Evolutionary conservation across 2,113 vertebrate species (phyloP).

Genomic region (Epinephelus moara): DNA sequence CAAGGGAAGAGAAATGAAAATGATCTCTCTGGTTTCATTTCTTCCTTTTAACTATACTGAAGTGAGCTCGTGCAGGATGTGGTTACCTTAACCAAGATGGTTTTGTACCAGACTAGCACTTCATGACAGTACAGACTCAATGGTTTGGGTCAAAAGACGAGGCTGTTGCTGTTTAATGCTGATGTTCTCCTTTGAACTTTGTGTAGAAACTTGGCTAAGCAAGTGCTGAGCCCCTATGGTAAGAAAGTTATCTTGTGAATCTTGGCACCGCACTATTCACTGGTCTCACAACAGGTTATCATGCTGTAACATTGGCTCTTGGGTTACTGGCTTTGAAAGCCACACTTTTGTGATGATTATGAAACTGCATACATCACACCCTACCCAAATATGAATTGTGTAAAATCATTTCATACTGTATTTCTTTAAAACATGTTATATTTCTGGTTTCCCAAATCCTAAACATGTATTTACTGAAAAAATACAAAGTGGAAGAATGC

Average conservation of each 20-base stretch:
- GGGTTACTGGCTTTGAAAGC: conserved; percentile 28
- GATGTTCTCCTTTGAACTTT: neutral
- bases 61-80: neutral
- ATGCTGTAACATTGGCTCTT: conserved; percentile 16
- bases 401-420: neutral
- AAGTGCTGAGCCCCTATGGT: neutral
- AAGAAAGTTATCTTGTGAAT: neutral
- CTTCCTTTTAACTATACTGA: neutral
- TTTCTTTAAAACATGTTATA: neutral
- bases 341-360: conserved; percentile 1
- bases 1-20: neutral
- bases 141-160: neutral
- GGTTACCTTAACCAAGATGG: neutral
- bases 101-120: neutral
- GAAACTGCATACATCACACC: neutral
- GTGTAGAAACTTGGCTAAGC: neutral
- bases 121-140: neutral
- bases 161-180: neutral
- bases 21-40: neutral
- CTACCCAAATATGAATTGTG: neutral
- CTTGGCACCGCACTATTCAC: conserved; percentile 4
- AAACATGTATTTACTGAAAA: neutral
- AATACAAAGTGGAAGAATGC: neutral
- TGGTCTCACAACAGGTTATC: conserved; percentile 38
- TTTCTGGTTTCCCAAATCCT: neutral